Percentiles rank a stretch among this genome's conserved stretches.
phyloP scores from a whole-genome alignment of 2,888 invertebrate species.

The Odontothrips loti region DNA sequence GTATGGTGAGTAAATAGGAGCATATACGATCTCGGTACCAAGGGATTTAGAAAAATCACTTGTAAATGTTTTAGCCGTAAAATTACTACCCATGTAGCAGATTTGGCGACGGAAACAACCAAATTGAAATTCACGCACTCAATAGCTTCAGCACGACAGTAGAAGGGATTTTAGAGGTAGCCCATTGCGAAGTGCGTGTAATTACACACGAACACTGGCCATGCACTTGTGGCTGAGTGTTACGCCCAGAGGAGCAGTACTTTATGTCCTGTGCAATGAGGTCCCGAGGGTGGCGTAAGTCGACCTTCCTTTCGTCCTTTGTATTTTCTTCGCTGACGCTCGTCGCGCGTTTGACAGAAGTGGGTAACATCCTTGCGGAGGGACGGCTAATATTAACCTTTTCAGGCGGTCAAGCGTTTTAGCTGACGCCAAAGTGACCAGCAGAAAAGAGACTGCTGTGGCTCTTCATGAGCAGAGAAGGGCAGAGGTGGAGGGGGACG shows the following conservation, averaged over 20 bases:
- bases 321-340: not conserved
- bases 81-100: not conserved
- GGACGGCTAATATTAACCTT: not conserved
- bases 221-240: no score
- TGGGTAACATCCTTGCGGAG: not conserved
- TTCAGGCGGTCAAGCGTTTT: not conserved
- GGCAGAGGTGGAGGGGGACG: not conserved
- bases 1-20: not conserved
- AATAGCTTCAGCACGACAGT: no score
- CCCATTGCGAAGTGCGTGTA: no score
- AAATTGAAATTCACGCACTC: no score
- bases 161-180: no score
- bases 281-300: no score
- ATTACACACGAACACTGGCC: no score
- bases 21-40: not conserved
- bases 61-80: not conserved
- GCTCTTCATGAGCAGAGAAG: not conserved
- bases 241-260: no score
- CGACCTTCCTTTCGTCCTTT: no score
- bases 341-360: not conserved
- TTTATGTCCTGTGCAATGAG: no score
- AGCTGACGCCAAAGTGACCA: not conserved
- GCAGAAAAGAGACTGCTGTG: not conserved
- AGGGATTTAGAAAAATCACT: not conserved
- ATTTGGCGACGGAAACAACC: no score